These are phyloP conservation scores for Hemiprocne comata DNA, from an alignment of 2,113 vertebrate genomes.

Conservation along the genomic window DNA sequence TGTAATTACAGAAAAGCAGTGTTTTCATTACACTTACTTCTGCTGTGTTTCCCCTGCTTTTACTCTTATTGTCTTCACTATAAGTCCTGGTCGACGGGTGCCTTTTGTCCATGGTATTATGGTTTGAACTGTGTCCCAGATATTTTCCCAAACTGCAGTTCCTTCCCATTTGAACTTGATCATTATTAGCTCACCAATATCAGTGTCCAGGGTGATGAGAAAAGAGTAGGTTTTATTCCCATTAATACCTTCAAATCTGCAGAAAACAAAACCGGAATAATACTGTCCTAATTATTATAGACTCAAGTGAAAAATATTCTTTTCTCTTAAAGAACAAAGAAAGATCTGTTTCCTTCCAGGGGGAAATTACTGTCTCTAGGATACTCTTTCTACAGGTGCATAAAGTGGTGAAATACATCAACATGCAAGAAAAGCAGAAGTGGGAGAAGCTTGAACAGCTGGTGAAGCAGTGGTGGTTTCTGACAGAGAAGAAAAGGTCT, in stretches of 20 bases:
- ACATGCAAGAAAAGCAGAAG: background rate
- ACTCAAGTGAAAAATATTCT: background rate
- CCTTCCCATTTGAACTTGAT: conserved; percentile 87
- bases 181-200: conserved; percentile 88
- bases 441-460: background rate
- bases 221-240: conserved; percentile 88
- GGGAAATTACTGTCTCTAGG: background rate
- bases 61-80: conserved; percentile 80
- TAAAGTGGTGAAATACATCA: background rate
- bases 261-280: conserved; percentile 5
- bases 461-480: background rate
- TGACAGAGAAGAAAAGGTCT: background rate
- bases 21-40: conserved; percentile 74
- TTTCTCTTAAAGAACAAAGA: background rate
- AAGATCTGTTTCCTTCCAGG: background rate
- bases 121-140: conserved; percentile 87
- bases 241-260: conserved; percentile 79
- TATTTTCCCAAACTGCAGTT: conserved; percentile 80
- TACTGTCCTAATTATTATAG: background rate
- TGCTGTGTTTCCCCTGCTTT: conserved; percentile 93
- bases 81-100: conserved; percentile 70
- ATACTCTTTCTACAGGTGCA: background rate
- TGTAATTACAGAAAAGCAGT: background rate
- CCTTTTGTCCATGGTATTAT: conserved; percentile 82
- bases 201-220: conserved; percentile 87